Percentiles rank a stretch among this genome's conserved stretches.
phyloP scores from a whole-genome alignment of 2,113 vertebrate genomes.

The Columbina picui region DNA sequence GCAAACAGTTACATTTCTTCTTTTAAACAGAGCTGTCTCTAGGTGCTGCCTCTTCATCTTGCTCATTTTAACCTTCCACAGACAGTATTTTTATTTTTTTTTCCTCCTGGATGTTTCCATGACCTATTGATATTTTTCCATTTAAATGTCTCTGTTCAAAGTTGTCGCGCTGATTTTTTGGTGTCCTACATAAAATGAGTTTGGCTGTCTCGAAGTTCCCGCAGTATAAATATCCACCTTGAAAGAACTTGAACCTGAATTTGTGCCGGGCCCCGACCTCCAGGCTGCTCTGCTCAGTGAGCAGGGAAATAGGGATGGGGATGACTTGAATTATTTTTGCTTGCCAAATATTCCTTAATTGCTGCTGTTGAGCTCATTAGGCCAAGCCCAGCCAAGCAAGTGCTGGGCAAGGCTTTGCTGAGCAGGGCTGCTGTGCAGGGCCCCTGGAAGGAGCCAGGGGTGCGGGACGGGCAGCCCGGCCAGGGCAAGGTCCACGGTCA shows the following conservation, averaged over 20 bases:
- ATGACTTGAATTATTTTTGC: not conserved
- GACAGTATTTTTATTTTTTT: not conserved
- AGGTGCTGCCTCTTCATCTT: not conserved
- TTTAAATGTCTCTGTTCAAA: not conserved
- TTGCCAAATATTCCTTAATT: not conserved
- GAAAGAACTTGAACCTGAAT: not conserved
- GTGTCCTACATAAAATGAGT: constrained; percentile 1
- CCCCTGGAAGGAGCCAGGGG: not conserved
- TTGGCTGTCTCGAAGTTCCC: not conserved
- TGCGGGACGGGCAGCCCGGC: too few species aligned
- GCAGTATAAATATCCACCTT: not conserved
- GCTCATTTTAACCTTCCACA: not conserved
- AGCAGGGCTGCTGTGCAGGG: not conserved
- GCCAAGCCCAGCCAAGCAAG: not conserved
- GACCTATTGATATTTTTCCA: constrained; percentile 4
- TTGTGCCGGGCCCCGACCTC: not conserved
- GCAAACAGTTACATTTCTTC: not conserved
- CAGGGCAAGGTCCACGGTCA: not conserved
- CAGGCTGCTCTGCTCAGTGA: not conserved
- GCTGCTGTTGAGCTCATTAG: not conserved
- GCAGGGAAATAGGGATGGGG: not conserved
- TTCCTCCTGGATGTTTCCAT: not conserved
- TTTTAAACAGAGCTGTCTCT: not conserved
- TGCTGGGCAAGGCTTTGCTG: not conserved
- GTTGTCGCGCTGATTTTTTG: not conserved